Evolutionary conservation across 2,888 invertebrate species (phyloP).

Genomic region (Flexamia atlantica): DNA sequence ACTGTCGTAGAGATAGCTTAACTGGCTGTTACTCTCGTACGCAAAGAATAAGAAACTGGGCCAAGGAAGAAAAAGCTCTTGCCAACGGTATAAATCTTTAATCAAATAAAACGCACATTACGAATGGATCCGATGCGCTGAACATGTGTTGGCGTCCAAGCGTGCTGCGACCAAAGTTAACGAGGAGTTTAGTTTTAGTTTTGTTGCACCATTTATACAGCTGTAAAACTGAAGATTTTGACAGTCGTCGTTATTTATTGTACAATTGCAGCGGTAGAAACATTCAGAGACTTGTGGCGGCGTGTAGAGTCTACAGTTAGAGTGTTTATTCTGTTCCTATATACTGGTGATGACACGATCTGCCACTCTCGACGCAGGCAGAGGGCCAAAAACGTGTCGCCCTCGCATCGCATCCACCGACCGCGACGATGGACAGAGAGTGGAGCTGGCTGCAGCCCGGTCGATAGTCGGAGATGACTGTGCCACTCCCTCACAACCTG

Average conservation of each 20-base stretch:
- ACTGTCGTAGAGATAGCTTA: no score
- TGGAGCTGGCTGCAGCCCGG: background rate
- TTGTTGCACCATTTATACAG: background rate
- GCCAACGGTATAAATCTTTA: no score
- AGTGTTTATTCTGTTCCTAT: background rate
- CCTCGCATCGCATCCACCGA: background rate
- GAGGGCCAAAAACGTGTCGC: background rate
- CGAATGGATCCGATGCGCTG: no score
- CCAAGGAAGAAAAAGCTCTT: no score
- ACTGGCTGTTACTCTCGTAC: no score
- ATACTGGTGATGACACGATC: background rate
- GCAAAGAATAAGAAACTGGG: no score
- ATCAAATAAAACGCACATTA: no score
- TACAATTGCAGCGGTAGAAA: background rate
- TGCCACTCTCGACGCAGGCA: background rate
- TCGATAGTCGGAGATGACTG: background rate
- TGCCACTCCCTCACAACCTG: background rate
- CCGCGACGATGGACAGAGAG: slow-evolving; percentile 6
- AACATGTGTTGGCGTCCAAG: no score
- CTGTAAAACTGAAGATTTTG: background rate
- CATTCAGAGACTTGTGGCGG: background rate
- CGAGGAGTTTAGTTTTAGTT: background rate
- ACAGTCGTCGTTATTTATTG: background rate
- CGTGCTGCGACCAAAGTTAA: no score
- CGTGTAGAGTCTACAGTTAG: no score